Percentiles rank a stretch among this genome's conserved stretches.
Conservation (phyloP, 2,797 vertebrate genomes). For the Taenioides sp. region DNA sequence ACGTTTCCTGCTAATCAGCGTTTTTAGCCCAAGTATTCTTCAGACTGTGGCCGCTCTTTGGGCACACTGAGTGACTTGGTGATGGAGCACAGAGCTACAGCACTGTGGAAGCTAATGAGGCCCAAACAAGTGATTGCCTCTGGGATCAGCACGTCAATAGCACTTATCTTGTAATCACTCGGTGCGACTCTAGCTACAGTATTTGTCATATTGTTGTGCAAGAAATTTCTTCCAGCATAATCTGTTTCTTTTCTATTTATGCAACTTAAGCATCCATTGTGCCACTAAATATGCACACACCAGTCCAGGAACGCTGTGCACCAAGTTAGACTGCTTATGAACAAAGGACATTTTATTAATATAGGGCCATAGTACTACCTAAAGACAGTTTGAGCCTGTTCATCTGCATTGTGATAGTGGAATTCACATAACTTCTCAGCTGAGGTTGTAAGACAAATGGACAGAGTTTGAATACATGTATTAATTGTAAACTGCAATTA, state of each 20-base stretch:
- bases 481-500: too few species aligned
- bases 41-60: neutral
- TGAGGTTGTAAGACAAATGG: too few species aligned
- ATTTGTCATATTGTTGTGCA: conserved; percentile 19
- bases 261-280: neutral
- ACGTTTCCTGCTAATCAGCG: neutral
- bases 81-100: conserved; percentile 30
- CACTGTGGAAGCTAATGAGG: conserved; percentile 54
- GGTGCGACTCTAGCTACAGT: conserved; percentile 30
- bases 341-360: neutral
- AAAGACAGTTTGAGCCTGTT: neutral
- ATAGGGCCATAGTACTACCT: neutral
- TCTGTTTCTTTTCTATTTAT: conserved; percentile 13
- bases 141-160: conserved; percentile 61
- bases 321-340: neutral
- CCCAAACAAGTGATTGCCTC: conserved; percentile 56
- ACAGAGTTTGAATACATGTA: too few species aligned
- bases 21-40: neutral
- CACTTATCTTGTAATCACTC: conserved; percentile 60
- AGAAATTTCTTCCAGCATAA: conserved; percentile 18
- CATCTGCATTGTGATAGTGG: neutral
- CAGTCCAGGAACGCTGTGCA: neutral
- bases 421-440: neutral
- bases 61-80: neutral
- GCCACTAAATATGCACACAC: neutral